Conservation (phyloP, 2,113 vertebrate genomes). For the Bostrychus sinensis region DNA sequence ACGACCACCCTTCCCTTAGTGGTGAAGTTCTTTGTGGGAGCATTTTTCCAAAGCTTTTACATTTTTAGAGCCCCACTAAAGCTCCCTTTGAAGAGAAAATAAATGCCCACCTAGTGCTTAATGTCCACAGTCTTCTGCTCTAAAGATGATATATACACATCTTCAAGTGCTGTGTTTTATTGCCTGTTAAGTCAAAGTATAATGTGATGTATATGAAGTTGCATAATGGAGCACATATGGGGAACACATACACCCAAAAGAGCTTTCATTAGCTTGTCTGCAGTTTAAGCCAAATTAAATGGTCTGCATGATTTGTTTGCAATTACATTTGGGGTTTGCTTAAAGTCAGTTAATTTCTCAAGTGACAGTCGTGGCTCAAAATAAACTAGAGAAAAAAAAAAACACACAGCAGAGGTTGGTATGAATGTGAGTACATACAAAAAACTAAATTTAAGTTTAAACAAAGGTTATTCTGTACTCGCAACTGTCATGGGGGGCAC, state of each 20-base stretch:
- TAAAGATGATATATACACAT: not conserved
- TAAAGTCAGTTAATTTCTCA: slow-evolving; percentile 1
- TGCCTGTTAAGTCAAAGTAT: not conserved
- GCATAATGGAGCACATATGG: not conserved
- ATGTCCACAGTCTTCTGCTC: not conserved
- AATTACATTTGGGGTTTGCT: slow-evolving; percentile 10
- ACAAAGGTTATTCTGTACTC: too few relatives aligned
- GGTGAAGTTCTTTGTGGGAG: not conserved
- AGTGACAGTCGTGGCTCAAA: not conserved
- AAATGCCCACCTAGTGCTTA: not conserved
- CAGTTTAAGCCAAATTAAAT: slow-evolving; percentile 11
- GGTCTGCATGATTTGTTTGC: slow-evolving; percentile 1
- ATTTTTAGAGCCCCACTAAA: slow-evolving; percentile 8
- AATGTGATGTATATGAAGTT: not conserved
- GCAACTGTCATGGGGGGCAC: too few relatives aligned
- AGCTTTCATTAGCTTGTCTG: slow-evolving; percentile 6
- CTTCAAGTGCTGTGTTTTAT: not conserved
- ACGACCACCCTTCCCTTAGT: not conserved
- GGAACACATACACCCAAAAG: not conserved
- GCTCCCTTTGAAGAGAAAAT: not conserved
- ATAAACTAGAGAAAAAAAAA: not conserved
- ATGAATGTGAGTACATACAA: not conserved
- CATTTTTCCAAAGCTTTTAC: not conserved
- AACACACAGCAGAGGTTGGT: not conserved
- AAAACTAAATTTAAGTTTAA: not conserved